Evolutionary conservation across 2,113 vertebrate genomes (phyloP).

Genomic region (Tragelaphus imberbis): DNA sequence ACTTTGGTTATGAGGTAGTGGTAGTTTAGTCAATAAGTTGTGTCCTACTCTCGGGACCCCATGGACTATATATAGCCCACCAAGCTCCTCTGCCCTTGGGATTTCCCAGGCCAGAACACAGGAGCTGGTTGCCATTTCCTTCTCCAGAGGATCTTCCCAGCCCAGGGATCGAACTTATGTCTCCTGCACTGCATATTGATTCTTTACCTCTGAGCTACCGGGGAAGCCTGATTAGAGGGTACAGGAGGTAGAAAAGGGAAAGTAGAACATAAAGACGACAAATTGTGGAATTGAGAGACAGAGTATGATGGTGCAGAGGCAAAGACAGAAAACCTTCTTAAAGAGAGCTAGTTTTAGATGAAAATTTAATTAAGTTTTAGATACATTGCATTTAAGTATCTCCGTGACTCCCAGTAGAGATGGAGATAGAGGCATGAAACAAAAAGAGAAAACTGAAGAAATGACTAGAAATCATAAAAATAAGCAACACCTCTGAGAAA

Average conservation of each 20-base stretch:
- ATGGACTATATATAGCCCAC: accelerated
- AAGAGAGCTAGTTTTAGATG: neutral
- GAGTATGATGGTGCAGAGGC: neutral
- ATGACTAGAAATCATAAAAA: neutral
- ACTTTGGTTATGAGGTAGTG: neutral
- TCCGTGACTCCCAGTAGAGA: neutral
- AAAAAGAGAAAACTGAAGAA: neutral
- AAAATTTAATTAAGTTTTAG: neutral
- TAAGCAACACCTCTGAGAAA: neutral
- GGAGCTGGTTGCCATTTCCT: neutral
- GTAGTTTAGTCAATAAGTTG: neutral
- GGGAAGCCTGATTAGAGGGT: neutral
- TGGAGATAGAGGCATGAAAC: neutral
- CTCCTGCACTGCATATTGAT: neutral
- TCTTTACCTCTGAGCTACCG: neutral
- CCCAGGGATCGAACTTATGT: neutral
- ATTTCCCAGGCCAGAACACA: neutral
- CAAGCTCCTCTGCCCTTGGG: neutral
- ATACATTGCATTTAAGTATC: neutral
- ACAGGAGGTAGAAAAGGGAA: neutral
- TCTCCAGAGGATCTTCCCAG: neutral
- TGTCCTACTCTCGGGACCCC: neutral
- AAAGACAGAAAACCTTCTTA: neutral
- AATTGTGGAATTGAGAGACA: neutral
- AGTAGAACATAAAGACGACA: neutral